Base-by-base conservation (phyloP, 2,888 invertebrate species). In the Willowsia nigromaculata region DNA sequence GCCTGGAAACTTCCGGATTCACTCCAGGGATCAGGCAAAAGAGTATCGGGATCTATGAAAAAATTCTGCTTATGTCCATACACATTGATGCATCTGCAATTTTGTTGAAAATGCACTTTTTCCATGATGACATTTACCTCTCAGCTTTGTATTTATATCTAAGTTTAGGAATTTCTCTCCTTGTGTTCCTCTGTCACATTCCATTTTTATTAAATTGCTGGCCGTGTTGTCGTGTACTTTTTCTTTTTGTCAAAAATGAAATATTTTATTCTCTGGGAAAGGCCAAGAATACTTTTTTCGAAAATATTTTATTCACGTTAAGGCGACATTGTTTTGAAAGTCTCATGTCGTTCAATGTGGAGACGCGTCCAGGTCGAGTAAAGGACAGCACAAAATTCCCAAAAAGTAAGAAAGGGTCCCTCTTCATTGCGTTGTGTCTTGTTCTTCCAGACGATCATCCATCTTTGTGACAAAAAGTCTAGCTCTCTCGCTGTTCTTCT, bases 291-390 rank as follows among this genome's bases (percentile, higher is more conserved):
- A 74, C 3, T 1, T 5, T 37, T 27, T 76, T 27, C 2, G 7
- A n/a, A 50, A 76, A 56, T 78, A 33, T 56, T 78, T 50, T 78
- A 74, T 74, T 43, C 33, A 3, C 3, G 53, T 7, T 11, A 30
- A 88, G 88, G 88, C 88, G 88, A 88, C 88, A 83, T 88, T 88
- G 88, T 88, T 88, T 88, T 88, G 88, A 88, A 88, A 88, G 88
- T 88, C 83, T 88, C 88, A 88, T 78, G 88, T 88, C 88, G 88
- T 84, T 81, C 56, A 50, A 6, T 33, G 50, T 56, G 78, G 9
- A 53, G 78, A 25, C 27, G 50, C 15, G 50, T 50, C 53, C n/a
- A 85, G 47, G 71, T 71, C 22, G 40, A 82, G 65, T n/a, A n/a
- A 83, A 40, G 27, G 47, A 50, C 30, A 83, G 68, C 22, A 37